A percentile compares a stretch with the other conserved stretches of the same genome.
phyloP scores from a whole-genome alignment of 2,797 vertebrate genomes.

The Clarias pachynema region DNA sequence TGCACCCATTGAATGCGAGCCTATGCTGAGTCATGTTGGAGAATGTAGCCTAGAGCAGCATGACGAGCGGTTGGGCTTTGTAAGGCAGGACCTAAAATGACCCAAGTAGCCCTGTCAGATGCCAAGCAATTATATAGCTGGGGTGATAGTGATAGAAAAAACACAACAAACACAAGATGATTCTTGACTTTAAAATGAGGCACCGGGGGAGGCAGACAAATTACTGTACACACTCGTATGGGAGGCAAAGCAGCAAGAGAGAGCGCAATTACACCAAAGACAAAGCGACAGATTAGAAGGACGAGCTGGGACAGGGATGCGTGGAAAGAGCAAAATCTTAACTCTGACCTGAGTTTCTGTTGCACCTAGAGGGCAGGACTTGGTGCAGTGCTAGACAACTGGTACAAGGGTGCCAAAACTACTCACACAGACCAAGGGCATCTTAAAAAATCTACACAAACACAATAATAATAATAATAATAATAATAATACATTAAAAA shows the following conservation, averaged over 20 bases:
- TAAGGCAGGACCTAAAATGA: slow-evolving; percentile 69
- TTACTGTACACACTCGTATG: slow-evolving; percentile 46
- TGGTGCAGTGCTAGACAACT: slow-evolving; percentile 72
- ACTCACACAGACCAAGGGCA: slow-evolving; percentile 73
- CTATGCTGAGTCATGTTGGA: slow-evolving; percentile 18
- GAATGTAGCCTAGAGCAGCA: slow-evolving; percentile 1
- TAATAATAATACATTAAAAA: slow-evolving; percentile 70
- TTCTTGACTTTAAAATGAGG: slow-evolving; percentile 65
- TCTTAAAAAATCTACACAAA: slow-evolving; percentile 57
- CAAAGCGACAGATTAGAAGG: slow-evolving; percentile 27
- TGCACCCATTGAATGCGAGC: slow-evolving; percentile 41
- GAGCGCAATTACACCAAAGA: slow-evolving; percentile 9
- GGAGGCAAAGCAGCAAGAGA: slow-evolving; percentile 38
- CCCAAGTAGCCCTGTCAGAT: slow-evolving; percentile 68
- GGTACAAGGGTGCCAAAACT: slow-evolving; percentile 72
- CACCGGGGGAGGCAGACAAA: slow-evolving; percentile 45
- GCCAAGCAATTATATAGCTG: slow-evolving; percentile 62
- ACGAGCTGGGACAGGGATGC: slow-evolving; percentile 62
- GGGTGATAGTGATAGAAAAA: slow-evolving; percentile 58
- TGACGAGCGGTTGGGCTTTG: slow-evolving; percentile 57
- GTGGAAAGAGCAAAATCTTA: slow-evolving; percentile 74
- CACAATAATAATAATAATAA: slow-evolving; percentile 64
- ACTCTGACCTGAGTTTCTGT: slow-evolving; percentile 81
- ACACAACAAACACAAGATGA: slow-evolving; percentile 33
- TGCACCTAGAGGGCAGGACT: slow-evolving; percentile 67